Conservation (phyloP, 2,888 invertebrate genomes). For the Phengaris arion region DNA sequence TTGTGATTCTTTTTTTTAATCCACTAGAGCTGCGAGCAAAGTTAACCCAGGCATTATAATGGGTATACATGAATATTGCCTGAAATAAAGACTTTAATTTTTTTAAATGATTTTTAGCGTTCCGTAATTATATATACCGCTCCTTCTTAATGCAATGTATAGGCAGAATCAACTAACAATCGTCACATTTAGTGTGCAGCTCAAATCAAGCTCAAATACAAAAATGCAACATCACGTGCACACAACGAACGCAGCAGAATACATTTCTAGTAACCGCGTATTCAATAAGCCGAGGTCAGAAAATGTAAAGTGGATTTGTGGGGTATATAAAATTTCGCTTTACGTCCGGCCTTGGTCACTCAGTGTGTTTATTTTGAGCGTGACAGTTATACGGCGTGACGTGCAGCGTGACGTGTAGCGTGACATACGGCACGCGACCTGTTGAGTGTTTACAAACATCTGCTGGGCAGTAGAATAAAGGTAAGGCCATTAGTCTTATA, state of each 20-base stretch:
- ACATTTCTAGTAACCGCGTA: not conserved
- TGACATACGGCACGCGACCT: constrained; percentile 35
- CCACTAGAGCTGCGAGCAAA: no score
- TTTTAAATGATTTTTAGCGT: no score
- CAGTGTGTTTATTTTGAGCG: constrained; percentile 19
- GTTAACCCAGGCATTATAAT: no score
- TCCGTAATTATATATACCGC: no score
- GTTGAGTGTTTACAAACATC: constrained; percentile 31
- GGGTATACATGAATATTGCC: no score
- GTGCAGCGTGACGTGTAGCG: constrained; percentile 29
- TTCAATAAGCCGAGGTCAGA: constrained; percentile 11
- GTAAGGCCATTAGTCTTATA: not conserved
- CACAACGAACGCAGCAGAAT: not conserved
- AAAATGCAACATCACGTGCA: not conserved
- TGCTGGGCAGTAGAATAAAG: not conserved
- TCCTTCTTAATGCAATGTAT: no score
- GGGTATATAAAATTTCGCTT: constrained; percentile 13
- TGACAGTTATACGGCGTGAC: constrained; percentile 16
- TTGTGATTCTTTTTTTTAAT: no score
- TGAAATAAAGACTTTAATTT: no score
- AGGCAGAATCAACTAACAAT: no score
- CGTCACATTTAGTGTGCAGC: no score
- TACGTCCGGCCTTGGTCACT: not conserved
- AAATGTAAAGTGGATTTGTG: constrained; percentile 4
- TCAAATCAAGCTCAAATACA: no score